phyloP scores from a whole-genome alignment of 2,888 invertebrate species.

The Anorthoa munda region DNA sequence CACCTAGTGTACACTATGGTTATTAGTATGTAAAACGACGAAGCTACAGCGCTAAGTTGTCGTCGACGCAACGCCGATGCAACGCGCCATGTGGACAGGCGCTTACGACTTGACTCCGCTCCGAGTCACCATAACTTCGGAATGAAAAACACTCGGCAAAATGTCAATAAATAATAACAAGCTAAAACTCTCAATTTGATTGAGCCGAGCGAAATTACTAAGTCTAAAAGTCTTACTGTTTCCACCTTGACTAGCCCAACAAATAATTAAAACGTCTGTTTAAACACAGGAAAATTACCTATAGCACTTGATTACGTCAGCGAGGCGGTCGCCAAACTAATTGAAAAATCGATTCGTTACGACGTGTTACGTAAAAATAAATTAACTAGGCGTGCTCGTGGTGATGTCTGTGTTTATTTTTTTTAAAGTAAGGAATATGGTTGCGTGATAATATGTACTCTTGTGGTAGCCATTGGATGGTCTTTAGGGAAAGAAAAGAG shows the following conservation, averaged over 20 bases:
- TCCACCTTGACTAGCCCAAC: background rate
- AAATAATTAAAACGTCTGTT: conserved; percentile 14
- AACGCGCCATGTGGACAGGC: no score
- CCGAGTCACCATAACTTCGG: no score
- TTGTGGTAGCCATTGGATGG: background rate
- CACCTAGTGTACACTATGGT: no score
- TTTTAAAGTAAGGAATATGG: background rate
- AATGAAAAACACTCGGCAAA: no score
- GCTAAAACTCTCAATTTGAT: no score
- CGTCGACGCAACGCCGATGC: no score
- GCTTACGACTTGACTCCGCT: no score
- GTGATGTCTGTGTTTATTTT: conserved; percentile 2
- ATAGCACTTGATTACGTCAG: conserved; percentile 41
- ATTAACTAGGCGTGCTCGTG: conserved; percentile 23
- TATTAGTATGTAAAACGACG: no score
- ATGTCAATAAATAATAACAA: no score
- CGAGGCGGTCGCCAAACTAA: conserved; percentile 34
- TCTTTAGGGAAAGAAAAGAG: background rate
- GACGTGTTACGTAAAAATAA: conserved; percentile 40
- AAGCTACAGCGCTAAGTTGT: no score
- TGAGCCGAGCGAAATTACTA: no score
- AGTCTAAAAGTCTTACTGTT: no score
- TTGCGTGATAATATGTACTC: background rate
- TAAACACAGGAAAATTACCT: conserved; percentile 26
- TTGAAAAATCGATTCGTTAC: conserved; percentile 60